phyloP scores from a whole-genome alignment of 1,140 invertebrate genomes.

The Brachionus paranguensis region DNA sequence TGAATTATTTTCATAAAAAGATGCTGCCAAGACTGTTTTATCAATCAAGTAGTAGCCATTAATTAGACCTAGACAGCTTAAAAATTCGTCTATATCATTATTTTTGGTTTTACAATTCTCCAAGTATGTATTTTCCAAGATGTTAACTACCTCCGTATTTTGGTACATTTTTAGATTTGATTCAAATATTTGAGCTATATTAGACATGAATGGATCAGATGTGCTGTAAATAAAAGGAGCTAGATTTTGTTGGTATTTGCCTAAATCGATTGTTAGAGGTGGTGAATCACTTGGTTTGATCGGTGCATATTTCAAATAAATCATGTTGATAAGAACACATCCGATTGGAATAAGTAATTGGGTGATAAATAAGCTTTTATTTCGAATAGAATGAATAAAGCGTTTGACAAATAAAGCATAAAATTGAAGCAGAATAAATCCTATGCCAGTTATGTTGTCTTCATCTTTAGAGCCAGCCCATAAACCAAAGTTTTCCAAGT shows the following conservation, averaged over 20 bases:
- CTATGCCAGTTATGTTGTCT: neutral
- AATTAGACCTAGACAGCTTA: neutral
- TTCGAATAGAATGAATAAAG: constrained; percentile 51
- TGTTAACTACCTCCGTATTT: neutral
- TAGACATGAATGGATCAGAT: neutral
- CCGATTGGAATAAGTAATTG: constrained; percentile 53
- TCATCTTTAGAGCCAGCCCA: constrained; percentile 6
- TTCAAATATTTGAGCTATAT: constrained; percentile 4
- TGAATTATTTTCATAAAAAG: neutral
- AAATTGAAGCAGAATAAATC: constrained; percentile 50
- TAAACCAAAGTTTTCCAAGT: constrained; percentile 13
- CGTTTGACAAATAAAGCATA: constrained; percentile 55
- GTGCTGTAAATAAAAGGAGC: constrained; percentile 43
- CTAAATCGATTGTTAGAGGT: constrained; percentile 46
- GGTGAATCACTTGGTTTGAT: constrained; percentile 48
- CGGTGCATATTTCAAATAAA: constrained; percentile 47
- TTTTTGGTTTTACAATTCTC: neutral
- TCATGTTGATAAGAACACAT: constrained; percentile 42
- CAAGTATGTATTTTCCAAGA: neutral
- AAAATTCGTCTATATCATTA: neutral
- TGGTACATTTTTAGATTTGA: neutral
- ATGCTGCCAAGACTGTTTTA: neutral
- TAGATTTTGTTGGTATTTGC: constrained; percentile 45
- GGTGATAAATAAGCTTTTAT: constrained; percentile 51
- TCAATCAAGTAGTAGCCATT: constrained; percentile 12